Evolutionary conservation across 1,140 invertebrate genomes (phyloP).

Genomic region (Drosophila bifasciata): DNA sequence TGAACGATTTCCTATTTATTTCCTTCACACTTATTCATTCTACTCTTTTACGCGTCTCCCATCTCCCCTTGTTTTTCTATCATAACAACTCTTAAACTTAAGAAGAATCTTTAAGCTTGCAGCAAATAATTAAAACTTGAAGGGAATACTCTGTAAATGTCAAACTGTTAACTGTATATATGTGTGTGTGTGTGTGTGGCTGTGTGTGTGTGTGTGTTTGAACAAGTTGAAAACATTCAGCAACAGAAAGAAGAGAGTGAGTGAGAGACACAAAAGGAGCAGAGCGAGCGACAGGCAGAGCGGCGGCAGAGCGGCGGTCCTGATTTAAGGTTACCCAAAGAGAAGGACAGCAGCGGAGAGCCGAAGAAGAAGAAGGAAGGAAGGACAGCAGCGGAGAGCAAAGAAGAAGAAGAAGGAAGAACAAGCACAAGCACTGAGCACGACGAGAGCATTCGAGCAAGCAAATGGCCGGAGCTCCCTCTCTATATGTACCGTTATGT

Average conservation of each 20-base stretch:
- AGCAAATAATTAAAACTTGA: conserved; percentile 65
- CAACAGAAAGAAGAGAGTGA: conserved; percentile 22
- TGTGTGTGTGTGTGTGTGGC: no score
- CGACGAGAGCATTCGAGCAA: background rate
- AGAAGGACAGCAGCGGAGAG: background rate
- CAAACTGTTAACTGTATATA: no score
- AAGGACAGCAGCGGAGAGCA: background rate
- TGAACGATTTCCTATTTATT: background rate
- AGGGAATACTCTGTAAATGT: conserved; percentile 23
- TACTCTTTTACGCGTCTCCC: background rate
- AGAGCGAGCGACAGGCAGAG: background rate
- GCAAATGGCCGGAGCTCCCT: conserved; percentile 4
- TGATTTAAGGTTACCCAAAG: background rate
- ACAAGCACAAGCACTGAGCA: no score
- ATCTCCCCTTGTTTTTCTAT: background rate
- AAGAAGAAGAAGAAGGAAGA: background rate
- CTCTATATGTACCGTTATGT: conserved; percentile 60
- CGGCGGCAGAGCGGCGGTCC: background rate
- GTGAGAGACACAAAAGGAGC: background rate
- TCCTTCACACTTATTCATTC: background rate
- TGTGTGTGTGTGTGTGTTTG: conserved; percentile 23
- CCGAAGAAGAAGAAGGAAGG: conserved; percentile 1
- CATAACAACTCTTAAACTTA: background rate
- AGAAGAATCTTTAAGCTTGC: conserved; percentile 45
- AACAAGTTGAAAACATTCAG: conserved; percentile 39